phyloP scores from a whole-genome alignment of 2,888 invertebrate species.

The Thera obeliscata region DNA sequence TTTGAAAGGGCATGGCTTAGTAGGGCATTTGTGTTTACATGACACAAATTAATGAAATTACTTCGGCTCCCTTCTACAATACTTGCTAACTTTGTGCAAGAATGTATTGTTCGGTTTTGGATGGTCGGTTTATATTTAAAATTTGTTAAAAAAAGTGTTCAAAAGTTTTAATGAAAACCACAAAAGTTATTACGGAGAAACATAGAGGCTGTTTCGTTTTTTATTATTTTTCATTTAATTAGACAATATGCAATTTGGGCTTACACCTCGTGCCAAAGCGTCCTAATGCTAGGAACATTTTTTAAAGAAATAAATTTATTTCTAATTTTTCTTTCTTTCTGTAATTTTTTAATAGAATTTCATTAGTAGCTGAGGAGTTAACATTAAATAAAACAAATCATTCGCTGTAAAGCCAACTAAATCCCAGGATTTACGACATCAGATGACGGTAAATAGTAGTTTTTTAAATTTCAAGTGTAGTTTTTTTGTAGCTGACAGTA shows the following conservation, averaged over 20 bases:
- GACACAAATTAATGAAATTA: slow-evolving; percentile 17
- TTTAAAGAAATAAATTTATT: too few species aligned
- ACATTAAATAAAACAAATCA: slow-evolving; percentile 70
- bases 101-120: too few species aligned
- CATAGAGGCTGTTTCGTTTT: too few species aligned
- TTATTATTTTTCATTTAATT: too few species aligned
- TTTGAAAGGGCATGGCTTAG: slow-evolving; percentile 9
- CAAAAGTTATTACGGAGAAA: too few species aligned
- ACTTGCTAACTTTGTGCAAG: too few species aligned
- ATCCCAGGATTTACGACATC: slow-evolving; percentile 73
- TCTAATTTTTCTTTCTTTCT: background rate
- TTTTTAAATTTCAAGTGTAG: slow-evolving; percentile 70
- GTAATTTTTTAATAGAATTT: background rate
- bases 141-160: too few species aligned
- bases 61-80: background rate
- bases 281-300: too few species aligned
- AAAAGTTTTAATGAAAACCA: too few species aligned
- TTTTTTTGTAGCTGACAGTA: background rate
- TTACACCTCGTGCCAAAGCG: too few species aligned
- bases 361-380: slow-evolving; percentile 29
- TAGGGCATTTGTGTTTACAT: slow-evolving; percentile 18
- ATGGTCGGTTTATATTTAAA: too few species aligned
- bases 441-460: slow-evolving; percentile 75
- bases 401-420: slow-evolving; percentile 81
- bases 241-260: too few species aligned